phyloP scores from a whole-genome alignment of 2,797 vertebrate species.

The Crenuchus spilurus region DNA sequence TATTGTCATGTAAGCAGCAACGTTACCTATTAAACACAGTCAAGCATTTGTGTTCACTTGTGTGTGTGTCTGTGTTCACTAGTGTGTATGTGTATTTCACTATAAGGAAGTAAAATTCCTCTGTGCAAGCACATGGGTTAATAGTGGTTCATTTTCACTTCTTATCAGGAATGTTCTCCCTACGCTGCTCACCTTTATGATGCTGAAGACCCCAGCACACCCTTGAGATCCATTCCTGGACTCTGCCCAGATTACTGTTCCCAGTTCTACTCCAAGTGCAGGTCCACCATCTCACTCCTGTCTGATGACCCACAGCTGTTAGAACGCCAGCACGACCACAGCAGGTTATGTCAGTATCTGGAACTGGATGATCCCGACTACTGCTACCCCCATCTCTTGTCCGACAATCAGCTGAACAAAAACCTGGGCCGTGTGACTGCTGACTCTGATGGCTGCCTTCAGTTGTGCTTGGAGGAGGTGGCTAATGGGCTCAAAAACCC shows the following conservation, averaged over 20 bases:
- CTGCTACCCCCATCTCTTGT: constrained; percentile 88
- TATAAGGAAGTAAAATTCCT: no score
- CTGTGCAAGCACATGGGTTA: no score
- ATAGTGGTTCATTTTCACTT: no score
- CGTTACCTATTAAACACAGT: no score
- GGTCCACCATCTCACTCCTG: constrained; percentile 75
- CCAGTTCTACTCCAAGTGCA: constrained; percentile 83
- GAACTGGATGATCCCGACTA: constrained; percentile 88
- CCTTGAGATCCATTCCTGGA: constrained; percentile 84
- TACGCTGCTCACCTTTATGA: constrained; percentile 95
- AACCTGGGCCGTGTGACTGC: constrained; percentile 85
- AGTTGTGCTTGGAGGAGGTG: constrained; percentile 89
- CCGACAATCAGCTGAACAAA: constrained; percentile 78
- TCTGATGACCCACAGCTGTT: constrained; percentile 76
- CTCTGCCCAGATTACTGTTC: constrained; percentile 91
- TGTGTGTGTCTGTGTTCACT: no score
- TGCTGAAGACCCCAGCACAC: constrained; percentile 88
- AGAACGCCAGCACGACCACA: constrained; percentile 71
- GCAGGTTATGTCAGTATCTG: constrained; percentile 80
- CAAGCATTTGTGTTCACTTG: no score
- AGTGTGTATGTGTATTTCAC: no score
- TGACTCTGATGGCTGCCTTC: constrained; percentile 85
- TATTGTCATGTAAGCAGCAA: no score
- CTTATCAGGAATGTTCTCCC: constrained; percentile 89
- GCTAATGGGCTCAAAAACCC: constrained; percentile 91